Evolutionary conservation across 2,797 vertebrate genomes (phyloP), one percentile per base, ranked within the genome.

Genomic region (Clarias fuscus): DNA sequence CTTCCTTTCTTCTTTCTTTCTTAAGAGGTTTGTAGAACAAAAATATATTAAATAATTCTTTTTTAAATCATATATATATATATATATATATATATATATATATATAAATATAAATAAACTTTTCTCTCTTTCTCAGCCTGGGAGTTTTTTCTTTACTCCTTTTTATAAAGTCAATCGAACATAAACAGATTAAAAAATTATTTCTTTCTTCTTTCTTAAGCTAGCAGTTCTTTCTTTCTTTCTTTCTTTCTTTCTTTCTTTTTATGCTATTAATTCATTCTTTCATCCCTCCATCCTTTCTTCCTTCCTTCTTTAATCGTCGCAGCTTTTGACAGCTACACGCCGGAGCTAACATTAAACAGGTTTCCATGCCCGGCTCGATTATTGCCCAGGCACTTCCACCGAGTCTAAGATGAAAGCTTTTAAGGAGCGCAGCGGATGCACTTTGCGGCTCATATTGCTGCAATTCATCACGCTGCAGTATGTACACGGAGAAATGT

Each of bases 351-450:
- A 84, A 87, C 43, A 88, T 88, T 90, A 92, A 93, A 92, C 84
- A 87, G 30, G 85, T 91, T 91, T 92, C 90, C 90, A 91, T 61
- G 89, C 90, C 90, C 86, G 84, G 86, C 90, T 91, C 87, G 88
- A 92, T 93, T 92, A 92, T 91, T 72, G 92, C 93, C 81, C 61
- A 8, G 22, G 40, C 89, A 87, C 91, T 92, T 89, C 62, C 82
- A 86, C 91, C 89, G 90, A 86, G 91, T 91, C 88, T 67, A 85
- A 92, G 92, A 93, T 95, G 94, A 95, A 95, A 94, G 83, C 88
- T 89, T 91, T 89, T 88, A 92, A 93, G 91, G 91, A 94, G 88
- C 75, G 81, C 20, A 86, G 61, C 88, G 80, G 88, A 93, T 91
- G 91, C 89, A 91, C 92, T 94, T 86, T 90, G 89, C 82, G 79